Base-by-base conservation (phyloP, 2,888 invertebrate genomes). In the Craniophora ligustri region DNA sequence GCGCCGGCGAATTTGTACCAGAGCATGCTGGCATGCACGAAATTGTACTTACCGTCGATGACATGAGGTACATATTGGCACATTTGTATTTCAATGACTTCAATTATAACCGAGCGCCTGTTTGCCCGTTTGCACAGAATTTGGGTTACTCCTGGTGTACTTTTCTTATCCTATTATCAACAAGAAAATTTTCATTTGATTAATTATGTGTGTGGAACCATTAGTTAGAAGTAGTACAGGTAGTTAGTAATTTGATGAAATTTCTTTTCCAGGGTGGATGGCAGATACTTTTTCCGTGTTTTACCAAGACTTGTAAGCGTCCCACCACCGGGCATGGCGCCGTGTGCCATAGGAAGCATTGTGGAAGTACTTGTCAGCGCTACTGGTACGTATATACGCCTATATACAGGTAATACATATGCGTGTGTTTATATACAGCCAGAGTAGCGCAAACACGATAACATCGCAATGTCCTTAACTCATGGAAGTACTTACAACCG, bases 1-100 rank as follows among this genome's bases (percentile, higher is more conserved):
- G 98, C 1, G 96, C 96, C 65, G 98, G 98, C 6, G 95, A 96
- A 55, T 99, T 98, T 79, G 94, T 97, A 6, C 98, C 99, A 0
- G 96, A 96, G 64, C 98, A 98, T 87, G 96, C 98, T 72, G 99
- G 99, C 64, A 97, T 98, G 96, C 98, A 99, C 85, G 98, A 98
- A 80, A 94, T 96, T 47, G 93, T 96, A 0, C 95, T 96, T 14
- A 95, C 95, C 34, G 94, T 94, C 47, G 95, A 95, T 42, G 95
- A 96, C 53, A 95, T 95, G 58, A 92, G 92, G 93, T 94, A 80
- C 49, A n/a, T 18, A 5, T 21, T 30, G n/a, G n/a, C n/a, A n/a
- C n/a, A n/a, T n/a, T n/a, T n/a, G n/a, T n/a, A n/a, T n/a, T n/a
- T n/a, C n/a, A n/a, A n/a, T n/a, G n/a, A n/a, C n/a, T n/a, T n/a